Percentiles rank a stretch among this genome's conserved stretches.
Conservation (phyloP, 1,140 invertebrate species). For the Gryllus bimaculatus region DNA sequence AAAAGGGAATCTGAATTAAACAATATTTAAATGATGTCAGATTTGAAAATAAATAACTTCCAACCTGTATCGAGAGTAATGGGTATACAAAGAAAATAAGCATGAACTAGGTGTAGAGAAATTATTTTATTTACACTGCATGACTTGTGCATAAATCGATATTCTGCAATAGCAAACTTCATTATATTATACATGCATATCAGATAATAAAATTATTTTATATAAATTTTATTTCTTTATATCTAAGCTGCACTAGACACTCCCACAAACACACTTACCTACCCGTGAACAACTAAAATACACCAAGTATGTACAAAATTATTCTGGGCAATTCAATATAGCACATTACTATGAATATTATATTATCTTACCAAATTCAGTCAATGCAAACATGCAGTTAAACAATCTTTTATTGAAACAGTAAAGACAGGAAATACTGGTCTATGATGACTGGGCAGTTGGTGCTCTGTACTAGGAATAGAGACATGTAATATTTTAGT, state of each 20-base stretch:
- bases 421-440: neutral
- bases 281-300: neutral
- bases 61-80: no score
- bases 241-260: no score
- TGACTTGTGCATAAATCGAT: neutral
- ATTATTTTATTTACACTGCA: conserved; percentile 1
- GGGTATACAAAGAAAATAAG: no score
- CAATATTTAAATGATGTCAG: no score
- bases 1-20: no score
- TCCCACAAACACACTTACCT: neutral
- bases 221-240: neutral
- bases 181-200: neutral
- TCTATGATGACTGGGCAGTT: neutral
- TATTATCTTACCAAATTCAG: neutral
- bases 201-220: neutral
- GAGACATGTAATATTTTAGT: no score
- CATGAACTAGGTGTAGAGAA: neutral
- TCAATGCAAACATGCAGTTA: neutral
- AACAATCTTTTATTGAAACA: neutral
- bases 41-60: no score
- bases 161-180: neutral
- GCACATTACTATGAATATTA: neutral
- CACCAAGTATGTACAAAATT: neutral
- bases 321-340: neutral
- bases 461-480: no score